Conservation (phyloP, 2,113 vertebrate genomes). For the Dicaeum eximium region DNA sequence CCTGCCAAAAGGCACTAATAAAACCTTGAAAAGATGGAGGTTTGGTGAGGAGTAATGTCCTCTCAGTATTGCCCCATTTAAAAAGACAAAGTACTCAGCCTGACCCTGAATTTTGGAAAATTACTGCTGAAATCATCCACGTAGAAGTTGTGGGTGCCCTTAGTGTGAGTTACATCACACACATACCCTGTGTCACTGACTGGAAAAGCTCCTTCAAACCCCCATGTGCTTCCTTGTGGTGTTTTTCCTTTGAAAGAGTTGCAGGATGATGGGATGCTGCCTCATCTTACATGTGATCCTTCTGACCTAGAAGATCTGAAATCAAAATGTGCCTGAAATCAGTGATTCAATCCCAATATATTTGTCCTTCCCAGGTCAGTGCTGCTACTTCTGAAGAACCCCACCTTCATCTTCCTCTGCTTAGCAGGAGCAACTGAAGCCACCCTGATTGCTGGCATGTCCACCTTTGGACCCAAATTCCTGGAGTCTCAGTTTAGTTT, state of each 20-base stretch:
- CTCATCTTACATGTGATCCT: not conserved
- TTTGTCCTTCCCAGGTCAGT: conserved; percentile 72
- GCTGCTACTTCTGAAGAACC: conserved; percentile 88
- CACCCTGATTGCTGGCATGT: conserved; percentile 90
- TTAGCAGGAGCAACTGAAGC: conserved; percentile 91
- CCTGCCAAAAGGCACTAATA: not conserved
- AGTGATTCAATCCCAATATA: not conserved
- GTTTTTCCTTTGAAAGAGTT: not conserved
- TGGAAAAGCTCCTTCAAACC: not conserved
- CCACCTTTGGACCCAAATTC: conserved; percentile 95
- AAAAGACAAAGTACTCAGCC: not conserved
- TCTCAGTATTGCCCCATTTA: not conserved
- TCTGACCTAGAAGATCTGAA: not conserved
- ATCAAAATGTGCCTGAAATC: not conserved
- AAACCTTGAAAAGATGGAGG: not conserved
- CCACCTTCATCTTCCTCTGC: conserved; percentile 91
- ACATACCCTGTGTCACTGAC: not conserved
- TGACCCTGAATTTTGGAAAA: not conserved
- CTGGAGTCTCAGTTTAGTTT: conserved; percentile 93
- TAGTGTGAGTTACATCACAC: not conserved
- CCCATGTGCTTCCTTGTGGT: rapidly evolving
- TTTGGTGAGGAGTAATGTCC: not conserved
- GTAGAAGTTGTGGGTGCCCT: rapidly evolving
- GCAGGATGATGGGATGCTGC: not conserved
- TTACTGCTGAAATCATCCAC: not conserved